Evolutionary conservation across 2,797 vertebrate genomes (phyloP), one percentile per base, ranked within the genome.

Genomic region (Myotis findleyi): DNA sequence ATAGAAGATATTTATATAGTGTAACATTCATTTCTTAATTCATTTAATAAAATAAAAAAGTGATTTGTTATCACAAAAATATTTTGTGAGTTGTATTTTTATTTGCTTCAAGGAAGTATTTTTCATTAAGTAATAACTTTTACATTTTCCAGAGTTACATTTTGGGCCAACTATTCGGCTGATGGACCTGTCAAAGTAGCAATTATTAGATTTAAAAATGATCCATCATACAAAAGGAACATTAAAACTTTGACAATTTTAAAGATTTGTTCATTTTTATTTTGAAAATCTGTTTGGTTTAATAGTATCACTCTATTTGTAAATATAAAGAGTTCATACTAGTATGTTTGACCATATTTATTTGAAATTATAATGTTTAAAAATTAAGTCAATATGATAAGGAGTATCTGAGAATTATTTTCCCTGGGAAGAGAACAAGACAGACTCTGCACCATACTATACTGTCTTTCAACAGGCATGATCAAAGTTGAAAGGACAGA

Each of bases 51-150:
- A 41, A 87, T n/a, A 7, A 76, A n/a, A 73, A 79, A 49, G 11
- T 72, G 33, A 41, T 82, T 91, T 93, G 14, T 62, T 89, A 44
- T 44, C 0, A 25, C 2, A 71, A 68, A 73, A 73, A n/a, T 41
- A 75, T 72, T 86, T 73, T n/a, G 2, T 25, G 0, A 25, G 11
- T 11, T 55, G 12, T 76, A 49, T 71, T 94, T 93, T 94, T 76
- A 91, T 88, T 51, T 86, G 47, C 41, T 66, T 91, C 41, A 75
- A 88, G 57, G 14, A 94, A 38, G 2, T 66, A 20, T 20, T 85
- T 93, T 88, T 87, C 14, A 77, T 73, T 80, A 84, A 87, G 23
- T 47, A 85, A n/a, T n/a, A 89, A 88, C 9, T 36, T 81, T 6
- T 55, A 92, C 55, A 33, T 51, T 85, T 91, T 91, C 41, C 27